phyloP scores from a whole-genome alignment of 2,113 vertebrate genomes.

The Indicator maculatus region DNA sequence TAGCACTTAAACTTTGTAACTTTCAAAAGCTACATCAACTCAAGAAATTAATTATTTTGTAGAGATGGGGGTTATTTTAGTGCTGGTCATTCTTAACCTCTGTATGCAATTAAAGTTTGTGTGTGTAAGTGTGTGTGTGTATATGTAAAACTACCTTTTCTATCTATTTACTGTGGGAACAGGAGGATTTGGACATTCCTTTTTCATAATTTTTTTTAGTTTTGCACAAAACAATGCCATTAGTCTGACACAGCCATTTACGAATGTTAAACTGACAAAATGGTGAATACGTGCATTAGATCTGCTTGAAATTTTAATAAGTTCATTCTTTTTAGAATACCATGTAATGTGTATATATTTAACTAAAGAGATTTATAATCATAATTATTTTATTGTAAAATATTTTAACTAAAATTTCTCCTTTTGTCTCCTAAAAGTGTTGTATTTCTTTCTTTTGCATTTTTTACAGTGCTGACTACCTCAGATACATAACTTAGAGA shows the following conservation, averaged over 20 bases:
- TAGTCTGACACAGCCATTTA: conserved; percentile 72
- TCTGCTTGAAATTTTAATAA: conserved; percentile 74
- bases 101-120: conserved; percentile 76
- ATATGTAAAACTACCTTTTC: conserved; percentile 64
- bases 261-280: conserved; percentile 78
- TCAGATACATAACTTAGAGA: background rate
- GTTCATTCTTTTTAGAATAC: conserved; percentile 81
- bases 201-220: conserved; percentile 73
- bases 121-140: conserved; percentile 47
- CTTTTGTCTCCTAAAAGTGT: conserved; percentile 75
- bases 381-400: conserved; percentile 90
- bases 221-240: conserved; percentile 81
- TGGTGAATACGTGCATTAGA: conserved; percentile 76
- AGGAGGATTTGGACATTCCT: conserved; percentile 66
- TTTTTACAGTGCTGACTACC: conserved; percentile 51
- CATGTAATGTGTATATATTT: conserved; percentile 87
- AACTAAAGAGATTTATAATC: conserved; percentile 90
- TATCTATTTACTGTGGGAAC: conserved; percentile 68
- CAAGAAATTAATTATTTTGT: conserved; percentile 63
- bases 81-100: conserved; percentile 81
- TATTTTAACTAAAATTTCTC: conserved; percentile 85
- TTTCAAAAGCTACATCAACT: conserved; percentile 49
- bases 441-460: conserved; percentile 72
- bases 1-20: conserved; percentile 69
- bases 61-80: conserved; percentile 73